phyloP scores from a whole-genome alignment of 2,797 vertebrate species.

The Iguana delicatissima region DNA sequence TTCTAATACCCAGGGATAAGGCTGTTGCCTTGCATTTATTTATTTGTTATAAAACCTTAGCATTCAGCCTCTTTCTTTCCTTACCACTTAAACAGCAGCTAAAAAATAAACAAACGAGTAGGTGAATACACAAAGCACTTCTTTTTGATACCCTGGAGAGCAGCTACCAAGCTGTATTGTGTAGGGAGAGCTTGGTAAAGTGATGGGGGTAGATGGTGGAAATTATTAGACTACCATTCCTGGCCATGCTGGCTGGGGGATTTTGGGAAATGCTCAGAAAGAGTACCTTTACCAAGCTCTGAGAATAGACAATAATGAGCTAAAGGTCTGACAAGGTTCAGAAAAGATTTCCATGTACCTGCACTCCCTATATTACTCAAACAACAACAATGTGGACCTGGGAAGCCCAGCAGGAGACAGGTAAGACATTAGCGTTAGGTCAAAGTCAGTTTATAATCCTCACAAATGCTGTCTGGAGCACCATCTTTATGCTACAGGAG shows the following conservation, averaged over 20 bases:
- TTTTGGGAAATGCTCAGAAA: background rate
- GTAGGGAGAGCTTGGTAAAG: too few species aligned
- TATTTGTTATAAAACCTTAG: too few species aligned
- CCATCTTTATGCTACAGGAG: background rate
- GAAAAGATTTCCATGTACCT: background rate
- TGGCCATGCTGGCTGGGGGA: background rate
- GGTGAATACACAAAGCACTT: background rate
- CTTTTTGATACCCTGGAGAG: background rate
- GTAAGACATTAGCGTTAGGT: background rate
- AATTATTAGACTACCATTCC: too few species aligned
- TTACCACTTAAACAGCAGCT: background rate
- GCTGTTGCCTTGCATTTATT: too few species aligned
- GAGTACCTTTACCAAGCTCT: too few species aligned
- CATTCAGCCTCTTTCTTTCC: too few species aligned
- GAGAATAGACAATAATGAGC: background rate
- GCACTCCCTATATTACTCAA: background rate
- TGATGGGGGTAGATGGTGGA: too few species aligned
- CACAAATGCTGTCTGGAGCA: background rate
- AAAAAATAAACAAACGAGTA: background rate
- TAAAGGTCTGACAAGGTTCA: background rate
- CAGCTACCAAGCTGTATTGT: background rate
- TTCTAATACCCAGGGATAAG: background rate
- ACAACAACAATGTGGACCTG: background rate
- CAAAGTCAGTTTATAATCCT: background rate
- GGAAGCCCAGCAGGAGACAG: background rate